These are phyloP conservation scores for Apocheima hispidaria DNA, from an alignment of 2,888 invertebrate genomes.

Conservation along the genomic window DNA sequence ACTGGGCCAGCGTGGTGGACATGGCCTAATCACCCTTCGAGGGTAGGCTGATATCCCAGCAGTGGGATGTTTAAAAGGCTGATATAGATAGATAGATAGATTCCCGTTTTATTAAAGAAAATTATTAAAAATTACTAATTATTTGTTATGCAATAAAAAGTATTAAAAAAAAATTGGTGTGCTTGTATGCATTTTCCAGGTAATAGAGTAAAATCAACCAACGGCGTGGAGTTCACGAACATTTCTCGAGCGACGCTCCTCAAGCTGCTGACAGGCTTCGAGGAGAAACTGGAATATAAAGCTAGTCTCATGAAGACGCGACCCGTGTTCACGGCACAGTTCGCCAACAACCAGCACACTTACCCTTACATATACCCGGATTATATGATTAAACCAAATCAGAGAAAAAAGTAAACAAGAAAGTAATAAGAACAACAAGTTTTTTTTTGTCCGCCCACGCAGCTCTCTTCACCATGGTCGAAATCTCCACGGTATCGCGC, in stretches of 20 bases:
- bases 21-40: too few relatives aligned
- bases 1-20: too few relatives aligned
- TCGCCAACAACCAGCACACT: slow-evolving; percentile 68
- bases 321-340: slow-evolving; percentile 64
- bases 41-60: too few relatives aligned
- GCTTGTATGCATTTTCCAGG: not conserved
- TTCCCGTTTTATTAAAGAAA: too few relatives aligned
- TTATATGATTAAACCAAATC: slow-evolving; percentile 20
- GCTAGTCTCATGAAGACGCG: slow-evolving; percentile 38
- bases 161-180: not conserved
- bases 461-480: too few relatives aligned
- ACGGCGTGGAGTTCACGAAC: slow-evolving; percentile 60
- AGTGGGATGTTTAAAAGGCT: too few relatives aligned
- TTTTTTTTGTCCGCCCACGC: too few relatives aligned
- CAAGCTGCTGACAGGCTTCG: slow-evolving; percentile 61
- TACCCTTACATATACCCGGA: slow-evolving; percentile 65
- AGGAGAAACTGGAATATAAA: slow-evolving; percentile 55
- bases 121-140: too few relatives aligned
- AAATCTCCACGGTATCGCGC: too few relatives aligned
- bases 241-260: slow-evolving; percentile 63
- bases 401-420: not conserved
- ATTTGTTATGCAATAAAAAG: too few relatives aligned
- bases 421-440: not conserved
- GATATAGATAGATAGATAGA: too few relatives aligned
- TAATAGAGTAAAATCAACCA: slow-evolving; percentile 16